A percentile compares a stretch with the other conserved stretches of the same genome.
Conservation (phyloP, 2,888 invertebrate species). For the Melinaea menophilus region DNA sequence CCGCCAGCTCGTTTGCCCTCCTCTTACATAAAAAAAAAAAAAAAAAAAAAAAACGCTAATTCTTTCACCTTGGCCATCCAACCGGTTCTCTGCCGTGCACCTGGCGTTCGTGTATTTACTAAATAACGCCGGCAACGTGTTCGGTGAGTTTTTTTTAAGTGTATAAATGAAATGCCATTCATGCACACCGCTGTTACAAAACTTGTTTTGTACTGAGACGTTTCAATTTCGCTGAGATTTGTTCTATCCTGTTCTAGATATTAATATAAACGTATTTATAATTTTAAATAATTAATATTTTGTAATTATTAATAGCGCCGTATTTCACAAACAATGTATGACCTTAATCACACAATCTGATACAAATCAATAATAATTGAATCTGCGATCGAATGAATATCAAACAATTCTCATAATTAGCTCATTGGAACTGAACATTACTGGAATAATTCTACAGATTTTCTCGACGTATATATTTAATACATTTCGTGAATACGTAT, state of each 20-base stretch:
- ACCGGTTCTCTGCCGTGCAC: conserved; percentile 37
- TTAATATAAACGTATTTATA: conserved; percentile 1
- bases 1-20: too few species aligned
- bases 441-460: too few species aligned
- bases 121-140: conserved; percentile 45
- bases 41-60: too few species aligned
- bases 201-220: conserved; percentile 26
- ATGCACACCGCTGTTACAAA: conserved; percentile 47
- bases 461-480: too few species aligned
- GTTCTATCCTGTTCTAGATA: conserved; percentile 1
- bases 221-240: conserved; percentile 30
- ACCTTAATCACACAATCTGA: conserved; percentile 2
- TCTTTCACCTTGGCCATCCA: background rate
- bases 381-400: conserved; percentile 12
- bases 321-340: background rate
- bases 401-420: conserved; percentile 10
- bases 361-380: background rate
- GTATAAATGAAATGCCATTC: conserved; percentile 56
- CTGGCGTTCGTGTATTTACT: conserved; percentile 46
- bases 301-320: background rate
- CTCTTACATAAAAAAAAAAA: too few species aligned
- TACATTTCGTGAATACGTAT: too few species aligned
- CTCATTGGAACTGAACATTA: too few species aligned
- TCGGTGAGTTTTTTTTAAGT: conserved; percentile 46
- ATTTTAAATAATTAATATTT: background rate